Conservation (phyloP, 2,888 invertebrate genomes). For the Cerceris ruficornis region DNA sequence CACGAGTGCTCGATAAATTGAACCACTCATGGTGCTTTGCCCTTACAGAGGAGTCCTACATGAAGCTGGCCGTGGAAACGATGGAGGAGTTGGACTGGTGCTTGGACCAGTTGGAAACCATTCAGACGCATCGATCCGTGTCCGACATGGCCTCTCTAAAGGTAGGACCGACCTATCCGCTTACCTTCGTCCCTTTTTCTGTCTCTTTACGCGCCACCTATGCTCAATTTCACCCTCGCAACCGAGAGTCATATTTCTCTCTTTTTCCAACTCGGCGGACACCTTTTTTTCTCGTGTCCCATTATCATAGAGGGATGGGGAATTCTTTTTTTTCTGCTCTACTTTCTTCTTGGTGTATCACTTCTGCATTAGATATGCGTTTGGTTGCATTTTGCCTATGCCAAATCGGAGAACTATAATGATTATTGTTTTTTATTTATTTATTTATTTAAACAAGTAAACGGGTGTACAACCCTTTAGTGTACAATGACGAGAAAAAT, state of each 20-base stretch:
- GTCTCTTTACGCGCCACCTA: constrained; percentile 15
- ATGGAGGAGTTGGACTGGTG: constrained; percentile 99
- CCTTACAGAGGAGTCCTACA: constrained; percentile 93
- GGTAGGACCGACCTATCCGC: constrained; percentile 84
- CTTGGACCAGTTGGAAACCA: constrained; percentile 99
- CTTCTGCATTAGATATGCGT: too few relatives aligned
- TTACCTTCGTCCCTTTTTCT: constrained; percentile 16
- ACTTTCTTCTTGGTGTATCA: background rate
- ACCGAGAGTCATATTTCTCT: background rate
- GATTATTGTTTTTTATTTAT: too few relatives aligned
- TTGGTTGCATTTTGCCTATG: too few relatives aligned
- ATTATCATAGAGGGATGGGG: background rate
- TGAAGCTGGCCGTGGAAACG: constrained; percentile 97
- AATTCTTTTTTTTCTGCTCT: background rate
- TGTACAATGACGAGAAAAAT: too few relatives aligned
- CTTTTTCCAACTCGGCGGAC: background rate
- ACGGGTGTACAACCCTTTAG: too few relatives aligned
- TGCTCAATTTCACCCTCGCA: constrained; percentile 18
- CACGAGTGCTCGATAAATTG: background rate
- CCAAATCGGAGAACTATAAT: too few relatives aligned
- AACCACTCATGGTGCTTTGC: constrained; percentile 14
- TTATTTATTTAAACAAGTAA: too few relatives aligned
- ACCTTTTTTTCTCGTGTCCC: background rate
- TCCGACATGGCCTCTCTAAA: constrained; percentile 99
- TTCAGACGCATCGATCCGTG: constrained; percentile 99